A percentile compares a stretch with the other conserved stretches of the same genome.
These are phyloP conservation scores for Vulpes vulpes DNA, from an alignment of 2,113 vertebrate genomes.

Conservation along the genomic window DNA sequence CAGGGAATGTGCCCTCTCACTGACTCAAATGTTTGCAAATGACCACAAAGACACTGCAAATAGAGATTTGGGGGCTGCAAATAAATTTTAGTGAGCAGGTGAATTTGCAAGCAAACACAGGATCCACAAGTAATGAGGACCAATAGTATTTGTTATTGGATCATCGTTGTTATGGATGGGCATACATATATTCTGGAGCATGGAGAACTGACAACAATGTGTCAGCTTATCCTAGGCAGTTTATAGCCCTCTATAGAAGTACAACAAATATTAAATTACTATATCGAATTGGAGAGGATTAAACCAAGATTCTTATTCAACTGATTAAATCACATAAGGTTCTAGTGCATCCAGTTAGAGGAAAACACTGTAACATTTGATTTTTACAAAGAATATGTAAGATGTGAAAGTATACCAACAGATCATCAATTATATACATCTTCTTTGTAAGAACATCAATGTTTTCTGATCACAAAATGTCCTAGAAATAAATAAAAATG, in stretches of 20 bases:
- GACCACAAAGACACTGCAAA: not conserved
- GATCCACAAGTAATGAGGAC: not conserved
- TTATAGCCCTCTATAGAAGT: not conserved
- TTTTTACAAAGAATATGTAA: not conserved
- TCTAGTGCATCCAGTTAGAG: not conserved
- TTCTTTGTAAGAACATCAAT: not conserved
- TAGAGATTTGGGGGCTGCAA: not conserved
- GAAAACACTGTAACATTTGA: constrained; percentile 1
- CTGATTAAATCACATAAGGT: constrained; percentile 37
- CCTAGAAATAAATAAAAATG: constrained; percentile 27
- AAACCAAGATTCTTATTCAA: not conserved
- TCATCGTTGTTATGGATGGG: too few relatives aligned
- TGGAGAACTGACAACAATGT: accelerated
- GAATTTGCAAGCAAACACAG: not conserved
- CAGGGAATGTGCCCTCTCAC: not conserved
- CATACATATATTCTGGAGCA: not conserved
- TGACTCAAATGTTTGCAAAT: not conserved
- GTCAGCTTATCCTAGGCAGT: not conserved
- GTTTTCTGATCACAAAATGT: constrained; percentile 23
- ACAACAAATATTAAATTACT: not conserved
- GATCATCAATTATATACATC: not conserved
- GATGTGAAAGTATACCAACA: not conserved
- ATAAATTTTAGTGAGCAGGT: not conserved
- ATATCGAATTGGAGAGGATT: not conserved
- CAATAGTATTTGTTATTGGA: not conserved